Evolutionary conservation across 2,888 invertebrate genomes (phyloP).

Genomic region (Linnaemya vulpina): DNA sequence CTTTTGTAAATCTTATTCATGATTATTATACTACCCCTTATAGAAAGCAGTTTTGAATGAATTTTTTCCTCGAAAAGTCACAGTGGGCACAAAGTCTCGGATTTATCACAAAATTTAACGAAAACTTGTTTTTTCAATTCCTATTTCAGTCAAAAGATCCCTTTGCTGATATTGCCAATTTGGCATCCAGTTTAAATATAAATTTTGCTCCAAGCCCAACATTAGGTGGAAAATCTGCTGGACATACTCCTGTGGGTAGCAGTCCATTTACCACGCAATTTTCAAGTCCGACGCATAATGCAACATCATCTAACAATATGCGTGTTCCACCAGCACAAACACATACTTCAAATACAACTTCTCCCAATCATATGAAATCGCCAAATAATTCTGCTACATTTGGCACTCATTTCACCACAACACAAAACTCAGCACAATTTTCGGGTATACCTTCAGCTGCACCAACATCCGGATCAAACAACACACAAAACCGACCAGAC

Average conservation of each 20-base stretch:
- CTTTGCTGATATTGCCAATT: conserved; percentile 88
- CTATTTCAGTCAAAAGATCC: conserved; percentile 85
- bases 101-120: neutral
- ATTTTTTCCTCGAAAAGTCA: too few species aligned
- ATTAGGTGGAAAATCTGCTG: conserved; percentile 78
- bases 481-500: conserved; percentile 82
- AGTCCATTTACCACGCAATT: conserved; percentile 82
- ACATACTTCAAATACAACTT: conserved; percentile 80
- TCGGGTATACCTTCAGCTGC: conserved; percentile 60
- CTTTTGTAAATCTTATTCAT: too few species aligned
- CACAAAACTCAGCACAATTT: conserved; percentile 67
- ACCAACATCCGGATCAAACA: conserved; percentile 18
- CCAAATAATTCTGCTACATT: conserved; percentile 71
- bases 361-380: conserved; percentile 78
- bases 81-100: too few species aligned
- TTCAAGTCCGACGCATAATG: conserved; percentile 82
- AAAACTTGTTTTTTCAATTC: conserved; percentile 6
- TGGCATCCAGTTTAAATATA: conserved; percentile 82
- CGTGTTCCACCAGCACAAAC: conserved; percentile 78
- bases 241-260: conserved; percentile 79
- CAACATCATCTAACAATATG: conserved; percentile 57
- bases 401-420: conserved; percentile 45
- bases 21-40: too few species aligned
- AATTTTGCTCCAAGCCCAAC: conserved; percentile 81
- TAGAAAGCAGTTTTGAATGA: too few species aligned